A percentile compares a stretch with the other conserved stretches of the same genome.
Evolutionary conservation across 2,888 invertebrate species (phyloP).

Genomic region (Xestia rhomboidea): DNA sequence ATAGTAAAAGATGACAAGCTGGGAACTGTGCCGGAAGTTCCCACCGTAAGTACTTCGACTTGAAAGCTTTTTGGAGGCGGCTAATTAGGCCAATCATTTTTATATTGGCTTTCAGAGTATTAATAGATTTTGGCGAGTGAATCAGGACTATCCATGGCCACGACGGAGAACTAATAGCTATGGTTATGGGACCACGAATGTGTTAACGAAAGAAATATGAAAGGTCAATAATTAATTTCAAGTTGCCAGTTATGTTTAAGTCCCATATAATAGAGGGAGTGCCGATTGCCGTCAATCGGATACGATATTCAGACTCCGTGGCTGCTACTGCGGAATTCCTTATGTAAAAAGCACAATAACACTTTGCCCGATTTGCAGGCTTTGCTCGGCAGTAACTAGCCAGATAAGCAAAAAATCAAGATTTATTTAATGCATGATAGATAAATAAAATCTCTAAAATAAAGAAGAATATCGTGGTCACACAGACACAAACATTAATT

Average conservation of each 20-base stretch:
- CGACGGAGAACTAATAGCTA: not conserved
- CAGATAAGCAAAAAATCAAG: not conserved
- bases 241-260: not conserved
- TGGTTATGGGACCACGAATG: not conserved
- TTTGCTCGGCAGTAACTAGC: not conserved
- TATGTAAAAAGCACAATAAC: not conserved
- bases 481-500: not conserved
- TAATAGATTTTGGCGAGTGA: not conserved
- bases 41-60: conserved; percentile 12
- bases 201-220: not conserved
- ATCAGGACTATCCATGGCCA: not conserved
- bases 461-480: not conserved
- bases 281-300: not conserved
- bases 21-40: conserved; percentile 18
- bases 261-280: not conserved
- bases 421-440: not conserved
- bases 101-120: conserved; percentile 1
- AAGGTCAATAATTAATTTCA: not conserved
- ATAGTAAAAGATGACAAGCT: conserved; percentile 36
- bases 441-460: not conserved
- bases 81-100: conserved; percentile 31
- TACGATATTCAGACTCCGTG: not conserved
- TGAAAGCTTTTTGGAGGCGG: conserved; percentile 16
- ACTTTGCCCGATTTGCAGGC: not conserved
- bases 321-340: not conserved